Conservation (phyloP, 2,888 invertebrate species). For the Entomobrya multifasciata region DNA sequence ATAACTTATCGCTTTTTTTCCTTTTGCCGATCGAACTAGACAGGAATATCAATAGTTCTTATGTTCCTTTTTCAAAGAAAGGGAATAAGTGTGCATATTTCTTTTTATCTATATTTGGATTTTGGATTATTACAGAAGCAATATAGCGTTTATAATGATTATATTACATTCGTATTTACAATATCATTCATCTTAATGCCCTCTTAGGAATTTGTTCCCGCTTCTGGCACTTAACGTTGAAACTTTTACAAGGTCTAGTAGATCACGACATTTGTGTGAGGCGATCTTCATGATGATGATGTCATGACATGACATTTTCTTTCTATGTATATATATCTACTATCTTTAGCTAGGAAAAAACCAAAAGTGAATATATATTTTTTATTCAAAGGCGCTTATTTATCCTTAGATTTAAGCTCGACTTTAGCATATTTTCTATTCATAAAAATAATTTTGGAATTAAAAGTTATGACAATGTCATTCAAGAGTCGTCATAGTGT, state of each 20-base stretch:
- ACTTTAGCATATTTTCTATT: constrained; percentile 16
- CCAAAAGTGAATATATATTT: constrained; percentile 19
- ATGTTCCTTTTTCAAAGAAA: no score
- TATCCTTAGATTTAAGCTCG: background rate
- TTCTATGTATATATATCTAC: no score
- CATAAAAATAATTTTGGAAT: constrained; percentile 32
- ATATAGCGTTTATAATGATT: background rate
- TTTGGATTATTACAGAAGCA: no score
- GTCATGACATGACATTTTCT: constrained; percentile 65
- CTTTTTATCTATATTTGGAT: background rate
- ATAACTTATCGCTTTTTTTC: no score
- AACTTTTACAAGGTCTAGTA: constrained; percentile 58
- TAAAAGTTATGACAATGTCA: constrained; percentile 56
- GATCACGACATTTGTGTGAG: constrained; percentile 60
- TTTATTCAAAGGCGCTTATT: background rate
- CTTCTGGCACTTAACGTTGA: background rate
- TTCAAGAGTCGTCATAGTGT: constrained; percentile 11
- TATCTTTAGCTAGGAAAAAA: background rate
- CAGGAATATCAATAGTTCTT: no score
- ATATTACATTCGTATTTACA: constrained; percentile 13
- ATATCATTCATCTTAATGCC: constrained; percentile 45
- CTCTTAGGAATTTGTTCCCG: constrained; percentile 14
- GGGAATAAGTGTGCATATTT: background rate
- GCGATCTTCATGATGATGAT: constrained; percentile 61
- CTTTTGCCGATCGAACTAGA: no score